phyloP scores from a whole-genome alignment of 1,140 invertebrate species.

The Psix sp. region DNA sequence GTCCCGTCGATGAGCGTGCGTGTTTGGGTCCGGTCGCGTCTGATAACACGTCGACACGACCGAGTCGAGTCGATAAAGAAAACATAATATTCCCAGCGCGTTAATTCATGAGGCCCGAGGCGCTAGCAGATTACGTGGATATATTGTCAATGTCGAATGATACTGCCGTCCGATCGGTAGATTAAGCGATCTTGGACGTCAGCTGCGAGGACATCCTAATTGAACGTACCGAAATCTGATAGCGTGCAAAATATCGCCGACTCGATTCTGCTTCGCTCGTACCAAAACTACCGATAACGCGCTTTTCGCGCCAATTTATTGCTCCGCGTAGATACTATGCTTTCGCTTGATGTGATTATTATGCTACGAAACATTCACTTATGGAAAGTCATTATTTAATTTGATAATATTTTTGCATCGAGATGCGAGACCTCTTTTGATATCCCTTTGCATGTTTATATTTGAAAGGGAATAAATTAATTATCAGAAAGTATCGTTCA shows the following conservation, averaged over 20 bases:
- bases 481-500: too few relatives aligned
- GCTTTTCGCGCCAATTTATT: too few relatives aligned
- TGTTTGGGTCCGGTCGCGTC: conserved; percentile 13
- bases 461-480: too few relatives aligned
- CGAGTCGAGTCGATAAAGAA: conserved; percentile 44
- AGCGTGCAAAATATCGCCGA: conserved; percentile 30
- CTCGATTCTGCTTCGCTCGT: conserved; percentile 20
- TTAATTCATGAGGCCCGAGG: conserved; percentile 29
- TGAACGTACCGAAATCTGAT: conserved; percentile 41
- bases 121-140: conserved; percentile 24
- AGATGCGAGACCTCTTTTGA: too few relatives aligned
- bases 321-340: too few relatives aligned
- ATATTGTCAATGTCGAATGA: conserved; percentile 24
- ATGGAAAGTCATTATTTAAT: too few relatives aligned
- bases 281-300: conserved; percentile 19
- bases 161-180: conserved; percentile 45
- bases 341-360: conserved; percentile 19
- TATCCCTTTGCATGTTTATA: too few relatives aligned
- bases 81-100: conserved; percentile 42
- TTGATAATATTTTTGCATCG: too few relatives aligned
- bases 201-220: conserved; percentile 42
- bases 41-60: conserved; percentile 36
- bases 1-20: conserved; percentile 43
- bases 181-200: conserved; percentile 44
- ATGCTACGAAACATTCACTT: too few relatives aligned